Conservation (phyloP, 2,888 invertebrate species). For the Limnephilus auricula region DNA sequence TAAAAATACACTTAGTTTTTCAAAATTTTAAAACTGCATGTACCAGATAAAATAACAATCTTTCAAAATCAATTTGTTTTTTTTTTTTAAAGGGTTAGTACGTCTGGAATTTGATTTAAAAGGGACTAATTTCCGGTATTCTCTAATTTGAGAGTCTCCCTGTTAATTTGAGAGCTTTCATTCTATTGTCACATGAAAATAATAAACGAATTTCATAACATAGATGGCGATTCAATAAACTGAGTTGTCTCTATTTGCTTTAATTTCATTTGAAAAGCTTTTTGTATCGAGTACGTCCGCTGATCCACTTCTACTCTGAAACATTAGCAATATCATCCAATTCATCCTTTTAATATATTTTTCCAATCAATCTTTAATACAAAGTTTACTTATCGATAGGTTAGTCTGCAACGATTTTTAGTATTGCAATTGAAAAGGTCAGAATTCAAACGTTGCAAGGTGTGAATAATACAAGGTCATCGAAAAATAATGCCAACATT, state of each 20-base stretch:
- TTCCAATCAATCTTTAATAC: background rate
- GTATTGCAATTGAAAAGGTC: too few relatives aligned
- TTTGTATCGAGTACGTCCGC: background rate
- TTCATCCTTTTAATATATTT: background rate
- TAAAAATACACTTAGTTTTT: too few relatives aligned
- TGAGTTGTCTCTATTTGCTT: background rate
- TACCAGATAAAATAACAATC: too few relatives aligned
- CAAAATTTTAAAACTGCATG: too few relatives aligned
- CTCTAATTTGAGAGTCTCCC: too few relatives aligned
- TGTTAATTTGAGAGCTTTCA: constrained; percentile 24
- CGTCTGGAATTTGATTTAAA: too few relatives aligned
- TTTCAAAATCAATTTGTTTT: too few relatives aligned
- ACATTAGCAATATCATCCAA: background rate
- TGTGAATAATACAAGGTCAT: too few relatives aligned
- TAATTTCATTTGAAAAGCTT: background rate
- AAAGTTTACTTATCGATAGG: background rate
- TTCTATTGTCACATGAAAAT: background rate
- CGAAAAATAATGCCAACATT: too few relatives aligned
- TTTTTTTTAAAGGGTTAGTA: too few relatives aligned
- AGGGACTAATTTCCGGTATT: too few relatives aligned
- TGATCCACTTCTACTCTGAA: background rate
- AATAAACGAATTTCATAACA: background rate
- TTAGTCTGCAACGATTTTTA: background rate
- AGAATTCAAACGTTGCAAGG: too few relatives aligned
- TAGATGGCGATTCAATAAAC: background rate